Conservation (phyloP, 1,140 invertebrate species). For the Monomorium pharaonis region DNA sequence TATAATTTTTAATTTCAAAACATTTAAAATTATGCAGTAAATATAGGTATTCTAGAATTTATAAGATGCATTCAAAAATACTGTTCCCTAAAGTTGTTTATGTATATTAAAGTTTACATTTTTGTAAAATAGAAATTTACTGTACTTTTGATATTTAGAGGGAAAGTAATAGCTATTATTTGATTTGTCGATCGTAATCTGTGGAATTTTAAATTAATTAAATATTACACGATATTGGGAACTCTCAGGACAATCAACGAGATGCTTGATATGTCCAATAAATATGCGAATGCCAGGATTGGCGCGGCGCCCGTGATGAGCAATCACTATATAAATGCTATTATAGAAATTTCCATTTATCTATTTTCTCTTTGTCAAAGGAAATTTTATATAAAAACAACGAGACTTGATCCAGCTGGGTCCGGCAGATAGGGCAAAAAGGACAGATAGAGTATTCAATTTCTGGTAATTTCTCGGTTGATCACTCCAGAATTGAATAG, state of each 20-base stretch:
- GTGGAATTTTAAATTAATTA: neutral
- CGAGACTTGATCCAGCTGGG: neutral
- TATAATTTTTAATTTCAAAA: too few species aligned
- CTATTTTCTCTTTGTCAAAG: neutral
- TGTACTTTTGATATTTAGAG: too few species aligned
- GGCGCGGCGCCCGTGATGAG: neutral
- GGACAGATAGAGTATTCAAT: too few species aligned
- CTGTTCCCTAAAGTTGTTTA: neutral
- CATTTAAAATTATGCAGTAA: too few species aligned
- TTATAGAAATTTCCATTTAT: neutral
- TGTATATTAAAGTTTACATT: too few species aligned
- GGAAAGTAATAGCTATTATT: neutral
- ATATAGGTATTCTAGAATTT: neutral
- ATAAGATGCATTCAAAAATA: neutral
- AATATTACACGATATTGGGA: neutral
- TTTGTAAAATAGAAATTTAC: neutral
- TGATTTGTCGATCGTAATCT: neutral
- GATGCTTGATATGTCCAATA: neutral
- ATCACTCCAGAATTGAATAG: constrained; percentile 34
- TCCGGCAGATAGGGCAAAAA: constrained; percentile 50
- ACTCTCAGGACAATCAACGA: neutral
- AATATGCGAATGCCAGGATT: neutral
- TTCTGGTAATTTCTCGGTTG: constrained; percentile 59
- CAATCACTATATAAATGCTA: neutral
- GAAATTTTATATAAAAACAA: constrained; percentile 24